These are phyloP conservation scores for Oeneis ivallda DNA, from an alignment of 2,888 invertebrate species.

Conservation along the genomic window DNA sequence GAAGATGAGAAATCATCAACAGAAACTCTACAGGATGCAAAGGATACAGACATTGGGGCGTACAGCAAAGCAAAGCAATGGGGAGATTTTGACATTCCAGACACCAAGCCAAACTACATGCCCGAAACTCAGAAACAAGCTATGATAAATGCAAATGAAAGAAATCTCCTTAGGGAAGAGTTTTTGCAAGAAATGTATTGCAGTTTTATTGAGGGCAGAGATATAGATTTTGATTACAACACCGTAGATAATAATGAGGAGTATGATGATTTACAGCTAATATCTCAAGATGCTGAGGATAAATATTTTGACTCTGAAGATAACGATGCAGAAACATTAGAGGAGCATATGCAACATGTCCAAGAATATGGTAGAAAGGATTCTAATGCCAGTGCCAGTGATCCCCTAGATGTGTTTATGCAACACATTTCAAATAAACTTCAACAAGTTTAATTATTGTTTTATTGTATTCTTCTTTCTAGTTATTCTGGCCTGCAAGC, in stretches of 20 bases:
- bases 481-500: no score
- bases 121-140: slow-evolving; percentile 59
- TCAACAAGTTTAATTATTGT: slow-evolving; percentile 43
- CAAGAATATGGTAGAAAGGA: slow-evolving; percentile 60
- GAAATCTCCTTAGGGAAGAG: slow-evolving; percentile 87
- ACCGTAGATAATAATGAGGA: slow-evolving; percentile 90
- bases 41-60: slow-evolving; percentile 32
- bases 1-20: slow-evolving; percentile 75
- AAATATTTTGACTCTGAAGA: slow-evolving; percentile 94
- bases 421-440: slow-evolving; percentile 74
- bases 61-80: slow-evolving; percentile 58
- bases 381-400: slow-evolving; percentile 64
- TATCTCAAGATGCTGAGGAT: slow-evolving; percentile 90
- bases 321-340: slow-evolving; percentile 79
- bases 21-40: slow-evolving; percentile 39
- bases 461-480: slow-evolving; percentile 7
- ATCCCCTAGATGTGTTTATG: slow-evolving; percentile 89
- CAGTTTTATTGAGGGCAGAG: slow-evolving; percentile 91
- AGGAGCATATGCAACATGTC: slow-evolving; percentile 67
- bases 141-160: slow-evolving; percentile 81
- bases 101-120: slow-evolving; percentile 55
- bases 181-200: slow-evolving; percentile 93
- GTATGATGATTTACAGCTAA: slow-evolving; percentile 87
- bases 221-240: slow-evolving; percentile 91
- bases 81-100: slow-evolving; percentile 81